These are phyloP conservation scores for Synaphobranchus kaupii DNA, from an alignment of 2,797 vertebrate species.

Conservation along the genomic window DNA sequence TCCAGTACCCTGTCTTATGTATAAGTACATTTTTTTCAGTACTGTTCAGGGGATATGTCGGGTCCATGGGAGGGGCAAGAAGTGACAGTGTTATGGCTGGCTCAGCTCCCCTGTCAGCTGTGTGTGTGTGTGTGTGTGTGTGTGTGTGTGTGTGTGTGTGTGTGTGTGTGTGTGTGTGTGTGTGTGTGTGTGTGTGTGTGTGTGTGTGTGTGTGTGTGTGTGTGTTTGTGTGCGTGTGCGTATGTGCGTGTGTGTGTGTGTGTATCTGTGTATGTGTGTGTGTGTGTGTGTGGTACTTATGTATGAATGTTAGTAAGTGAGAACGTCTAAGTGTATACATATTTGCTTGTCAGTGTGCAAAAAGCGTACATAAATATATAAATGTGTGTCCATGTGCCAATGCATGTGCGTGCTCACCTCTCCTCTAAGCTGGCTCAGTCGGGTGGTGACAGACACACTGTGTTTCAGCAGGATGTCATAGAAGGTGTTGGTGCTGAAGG, in stretches of 20 bases:
- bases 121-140: neutral
- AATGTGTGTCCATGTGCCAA: conserved; percentile 5
- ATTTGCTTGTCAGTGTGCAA: neutral
- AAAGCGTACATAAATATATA: neutral
- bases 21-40: conserved; percentile 36
- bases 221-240: neutral
- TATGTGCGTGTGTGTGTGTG: neutral
- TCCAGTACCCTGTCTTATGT: conserved; percentile 36
- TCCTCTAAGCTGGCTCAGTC: conserved; percentile 78
- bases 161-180: neutral
- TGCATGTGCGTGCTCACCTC: conserved; percentile 70
- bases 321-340: neutral
- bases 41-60: conserved; percentile 20
- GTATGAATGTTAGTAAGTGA: neutral
- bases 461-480: conserved; percentile 84
- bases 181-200: neutral
- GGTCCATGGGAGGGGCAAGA: conserved; percentile 2
- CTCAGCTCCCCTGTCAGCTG: neutral
- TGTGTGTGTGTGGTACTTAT: no score
- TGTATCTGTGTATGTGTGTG: neutral
- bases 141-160: neutral
- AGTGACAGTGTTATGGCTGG: neutral
- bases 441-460: conserved; percentile 79
- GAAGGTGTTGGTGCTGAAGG: conserved; percentile 82
- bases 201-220: neutral